Evolutionary conservation across 2,113 vertebrate species (phyloP).

Genomic region (Catagonus wagneri): DNA sequence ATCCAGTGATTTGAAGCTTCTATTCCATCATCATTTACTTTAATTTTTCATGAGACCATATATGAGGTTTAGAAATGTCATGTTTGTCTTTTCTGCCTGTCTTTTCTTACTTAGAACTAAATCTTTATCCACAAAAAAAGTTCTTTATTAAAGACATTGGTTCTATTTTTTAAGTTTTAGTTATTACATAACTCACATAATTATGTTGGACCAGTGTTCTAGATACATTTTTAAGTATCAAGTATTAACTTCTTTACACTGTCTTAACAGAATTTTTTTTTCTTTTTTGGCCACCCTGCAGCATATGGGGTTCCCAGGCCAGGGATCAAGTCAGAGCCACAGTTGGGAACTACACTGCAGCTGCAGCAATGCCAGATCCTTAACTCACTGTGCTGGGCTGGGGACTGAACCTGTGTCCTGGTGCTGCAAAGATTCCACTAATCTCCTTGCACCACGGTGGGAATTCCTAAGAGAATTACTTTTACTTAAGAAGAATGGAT

Average conservation of each 20-base stretch:
- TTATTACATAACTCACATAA: neutral
- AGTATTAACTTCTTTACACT: neutral
- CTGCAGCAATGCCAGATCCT: no score
- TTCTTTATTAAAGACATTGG: neutral
- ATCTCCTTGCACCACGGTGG: no score
- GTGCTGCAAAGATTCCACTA: no score
- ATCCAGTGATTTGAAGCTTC: neutral
- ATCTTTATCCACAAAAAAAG: neutral
- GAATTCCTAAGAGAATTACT: neutral
- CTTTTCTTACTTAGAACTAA: neutral
- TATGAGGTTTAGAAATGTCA: neutral
- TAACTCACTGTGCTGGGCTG: no score
- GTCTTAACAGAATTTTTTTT: neutral
- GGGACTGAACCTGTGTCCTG: no score
- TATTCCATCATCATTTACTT: neutral
- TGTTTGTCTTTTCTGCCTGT: slow-evolving; percentile 15
- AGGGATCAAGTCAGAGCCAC: no score
- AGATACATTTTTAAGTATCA: neutral
- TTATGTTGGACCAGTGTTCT: neutral
- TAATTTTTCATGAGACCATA: neutral
- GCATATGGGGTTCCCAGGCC: no score
- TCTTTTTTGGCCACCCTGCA: no score
- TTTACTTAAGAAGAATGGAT: neutral
- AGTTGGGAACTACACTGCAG: no score
- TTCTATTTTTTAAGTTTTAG: neutral